Evolutionary conservation across 2,113 vertebrate genomes (phyloP).

Genomic region (Eulacestoma nigropectus): DNA sequence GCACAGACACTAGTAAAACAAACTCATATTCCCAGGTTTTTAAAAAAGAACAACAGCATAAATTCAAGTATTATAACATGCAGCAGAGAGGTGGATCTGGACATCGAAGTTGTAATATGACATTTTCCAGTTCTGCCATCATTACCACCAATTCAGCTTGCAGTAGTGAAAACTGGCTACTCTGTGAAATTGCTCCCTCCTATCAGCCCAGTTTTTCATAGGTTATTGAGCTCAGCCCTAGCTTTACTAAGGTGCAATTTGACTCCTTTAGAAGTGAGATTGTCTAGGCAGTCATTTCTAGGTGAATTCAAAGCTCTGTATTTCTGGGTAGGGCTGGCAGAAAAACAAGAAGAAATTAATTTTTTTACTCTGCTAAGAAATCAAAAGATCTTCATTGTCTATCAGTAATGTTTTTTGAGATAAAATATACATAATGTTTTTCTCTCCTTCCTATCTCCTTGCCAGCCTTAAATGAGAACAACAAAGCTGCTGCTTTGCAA

Average conservation of each 20-base stretch:
- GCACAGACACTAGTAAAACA: neutral
- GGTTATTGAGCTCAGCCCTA: neutral
- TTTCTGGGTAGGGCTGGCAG: neutral
- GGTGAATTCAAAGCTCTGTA: neutral
- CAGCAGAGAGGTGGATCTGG: neutral
- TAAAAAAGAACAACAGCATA: neutral
- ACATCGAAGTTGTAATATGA: fast-evolving
- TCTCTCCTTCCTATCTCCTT: neutral
- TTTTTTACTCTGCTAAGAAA: neutral
- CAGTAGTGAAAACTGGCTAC: neutral
- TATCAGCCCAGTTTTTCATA: neutral
- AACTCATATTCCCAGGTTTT: neutral
- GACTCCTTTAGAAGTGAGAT: neutral
- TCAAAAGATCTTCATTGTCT: neutral
- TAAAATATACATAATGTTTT: neutral
- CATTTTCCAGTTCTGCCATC: neutral
- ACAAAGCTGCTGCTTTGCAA: neutral
- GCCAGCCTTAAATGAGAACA: neutral
- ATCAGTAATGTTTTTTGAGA: neutral
- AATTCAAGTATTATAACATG: neutral
- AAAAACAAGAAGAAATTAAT: neutral
- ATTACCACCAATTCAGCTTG: neutral
- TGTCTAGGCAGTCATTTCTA: neutral
- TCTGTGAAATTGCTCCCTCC: neutral
- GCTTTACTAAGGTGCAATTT: neutral